Percentiles rank a stretch among this genome's conserved stretches.
These are phyloP conservation scores for Caenorhabditis doughertyi DNA, from an alignment of 2,888 invertebrate genomes.

Conservation along the genomic window DNA sequence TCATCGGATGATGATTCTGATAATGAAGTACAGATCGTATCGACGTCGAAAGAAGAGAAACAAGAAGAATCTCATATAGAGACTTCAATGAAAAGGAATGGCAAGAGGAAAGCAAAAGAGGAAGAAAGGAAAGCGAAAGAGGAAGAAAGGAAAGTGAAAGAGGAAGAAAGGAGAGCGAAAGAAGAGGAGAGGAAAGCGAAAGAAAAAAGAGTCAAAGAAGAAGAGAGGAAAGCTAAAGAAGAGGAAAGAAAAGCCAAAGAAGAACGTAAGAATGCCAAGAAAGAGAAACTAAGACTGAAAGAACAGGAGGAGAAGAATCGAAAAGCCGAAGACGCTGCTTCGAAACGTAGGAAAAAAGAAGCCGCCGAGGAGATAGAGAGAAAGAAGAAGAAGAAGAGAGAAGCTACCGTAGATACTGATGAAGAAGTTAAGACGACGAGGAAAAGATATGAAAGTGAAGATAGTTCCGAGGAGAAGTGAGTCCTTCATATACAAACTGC, in stretches of 20 bases:
- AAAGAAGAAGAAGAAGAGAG: constrained; percentile 18
- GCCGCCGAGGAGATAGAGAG: constrained; percentile 25
- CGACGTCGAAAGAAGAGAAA: neutral
- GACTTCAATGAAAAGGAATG: constrained; percentile 4
- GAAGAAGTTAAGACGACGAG: neutral
- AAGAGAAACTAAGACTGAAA: constrained; percentile 38
- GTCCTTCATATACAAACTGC: neutral
- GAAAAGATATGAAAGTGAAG: constrained; percentile 13
- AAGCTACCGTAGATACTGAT: neutral
- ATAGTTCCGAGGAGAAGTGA: neutral
- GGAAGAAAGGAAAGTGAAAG: constrained; percentile 4
- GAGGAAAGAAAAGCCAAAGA: constrained; percentile 17
- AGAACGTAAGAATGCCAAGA: constrained; percentile 22
- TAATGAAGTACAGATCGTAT: neutral
- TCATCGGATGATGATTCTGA: constrained; percentile 11
- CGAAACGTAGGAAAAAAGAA: constrained; percentile 40
- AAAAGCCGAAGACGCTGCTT: constrained; percentile 28
- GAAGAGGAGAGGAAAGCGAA: constrained; percentile 3
- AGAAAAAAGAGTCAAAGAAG: constrained; percentile 8
- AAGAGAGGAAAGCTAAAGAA: constrained; percentile 4
- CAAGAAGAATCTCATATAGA: neutral
- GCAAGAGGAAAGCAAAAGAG: constrained; percentile 17
- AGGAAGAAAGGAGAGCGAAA: constrained; percentile 5
- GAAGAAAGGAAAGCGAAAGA: constrained; percentile 9
- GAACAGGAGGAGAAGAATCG: constrained; percentile 37